phyloP scores from a whole-genome alignment of 2,888 invertebrate species.

The Parnassius orleans region DNA sequence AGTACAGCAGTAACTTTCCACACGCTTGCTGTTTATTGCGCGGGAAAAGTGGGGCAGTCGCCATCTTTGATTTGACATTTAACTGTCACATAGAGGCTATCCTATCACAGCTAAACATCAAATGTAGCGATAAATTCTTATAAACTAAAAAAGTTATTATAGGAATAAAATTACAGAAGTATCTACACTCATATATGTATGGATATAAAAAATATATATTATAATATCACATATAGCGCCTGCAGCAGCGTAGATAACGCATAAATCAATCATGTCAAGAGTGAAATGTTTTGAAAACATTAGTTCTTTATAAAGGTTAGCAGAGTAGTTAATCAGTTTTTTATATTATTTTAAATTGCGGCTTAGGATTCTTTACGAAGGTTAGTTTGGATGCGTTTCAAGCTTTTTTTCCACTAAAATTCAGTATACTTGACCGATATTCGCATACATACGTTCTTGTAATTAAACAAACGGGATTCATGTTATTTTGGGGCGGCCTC shows the following conservation, averaged over 20 bases:
- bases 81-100: slow-evolving; percentile 44
- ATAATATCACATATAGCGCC: too few relatives aligned
- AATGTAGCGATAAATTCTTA: not conserved
- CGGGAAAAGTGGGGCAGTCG: slow-evolving; percentile 76
- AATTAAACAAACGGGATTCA: slow-evolving; percentile 57
- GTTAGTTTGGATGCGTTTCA: slow-evolving; percentile 52
- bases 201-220: too few relatives aligned
- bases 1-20: slow-evolving; percentile 80
- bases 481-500: slow-evolving; percentile 73
- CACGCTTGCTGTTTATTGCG: slow-evolving; percentile 66
- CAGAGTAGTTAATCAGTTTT: not conserved
- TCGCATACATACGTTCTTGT: slow-evolving; percentile 48
- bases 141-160: not conserved
- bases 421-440: slow-evolving; percentile 74
- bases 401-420: slow-evolving; percentile 40
- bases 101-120: slow-evolving; percentile 23
- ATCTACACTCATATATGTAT: not conserved
- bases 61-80: slow-evolving; percentile 73
- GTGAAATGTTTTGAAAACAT: slow-evolving; percentile 27
- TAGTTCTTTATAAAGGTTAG: slow-evolving; percentile 33
- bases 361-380: slow-evolving; percentile 38
- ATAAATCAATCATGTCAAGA: slow-evolving; percentile 4
- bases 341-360: slow-evolving; percentile 36
- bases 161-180: not conserved
- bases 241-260: slow-evolving; percentile 1